These are phyloP conservation scores for Trichoplusia ni DNA, from an alignment of 1,140 invertebrate genomes.

Conservation along the genomic window DNA sequence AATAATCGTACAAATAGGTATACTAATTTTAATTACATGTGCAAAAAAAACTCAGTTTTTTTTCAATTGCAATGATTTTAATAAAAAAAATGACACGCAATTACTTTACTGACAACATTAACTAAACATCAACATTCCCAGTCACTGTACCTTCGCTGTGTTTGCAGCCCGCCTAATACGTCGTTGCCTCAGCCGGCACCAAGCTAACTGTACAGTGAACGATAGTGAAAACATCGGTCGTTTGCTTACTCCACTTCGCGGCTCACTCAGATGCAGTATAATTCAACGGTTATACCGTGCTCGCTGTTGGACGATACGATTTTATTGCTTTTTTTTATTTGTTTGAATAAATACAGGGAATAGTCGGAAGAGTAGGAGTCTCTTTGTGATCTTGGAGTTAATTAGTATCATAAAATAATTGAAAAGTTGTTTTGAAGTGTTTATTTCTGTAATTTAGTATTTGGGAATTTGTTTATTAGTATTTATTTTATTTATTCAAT, in stretches of 20 bases:
- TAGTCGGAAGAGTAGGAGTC: no score
- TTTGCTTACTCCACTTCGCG: conserved; percentile 40
- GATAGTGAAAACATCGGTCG: conserved; percentile 41
- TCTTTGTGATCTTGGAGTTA: no score
- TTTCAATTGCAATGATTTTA: no score
- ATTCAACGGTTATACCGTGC: conserved; percentile 22
- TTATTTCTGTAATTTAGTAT: no score
- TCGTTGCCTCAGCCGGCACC: conserved; percentile 31
- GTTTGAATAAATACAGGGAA: background rate
- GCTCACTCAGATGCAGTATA: conserved; percentile 27
- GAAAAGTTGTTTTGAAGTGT: no score
- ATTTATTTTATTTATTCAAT: no score
- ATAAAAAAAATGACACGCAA: no score
- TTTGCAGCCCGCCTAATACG: conserved; percentile 17
- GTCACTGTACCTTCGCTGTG: background rate
- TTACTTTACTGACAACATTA: background rate
- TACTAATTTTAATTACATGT: no score
- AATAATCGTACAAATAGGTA: no score
- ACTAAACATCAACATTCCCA: background rate
- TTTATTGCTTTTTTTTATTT: background rate
- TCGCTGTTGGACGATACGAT: conserved; percentile 26
- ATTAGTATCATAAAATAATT: no score
- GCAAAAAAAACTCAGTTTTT: no score
- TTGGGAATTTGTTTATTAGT: no score
- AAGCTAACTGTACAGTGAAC: conserved; percentile 36